phyloP scores from a whole-genome alignment of 1,140 invertebrate species.

The Drosophila miranda region DNA sequence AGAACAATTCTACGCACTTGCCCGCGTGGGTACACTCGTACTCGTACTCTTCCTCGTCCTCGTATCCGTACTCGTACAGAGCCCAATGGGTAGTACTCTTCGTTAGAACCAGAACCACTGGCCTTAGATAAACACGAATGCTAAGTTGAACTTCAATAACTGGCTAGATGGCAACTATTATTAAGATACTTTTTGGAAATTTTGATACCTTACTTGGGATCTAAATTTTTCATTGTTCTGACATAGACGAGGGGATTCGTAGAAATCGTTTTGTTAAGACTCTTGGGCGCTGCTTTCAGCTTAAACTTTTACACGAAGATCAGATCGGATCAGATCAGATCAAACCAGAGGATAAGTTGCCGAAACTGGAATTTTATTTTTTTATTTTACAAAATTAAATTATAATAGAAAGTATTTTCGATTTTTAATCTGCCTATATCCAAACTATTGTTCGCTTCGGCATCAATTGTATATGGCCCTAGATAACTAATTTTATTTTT shows the following conservation, averaged over 20 bases:
- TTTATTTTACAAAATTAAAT: slow-evolving; percentile 39
- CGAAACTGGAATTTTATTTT: slow-evolving; percentile 38
- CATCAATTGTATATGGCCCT: slow-evolving; percentile 60
- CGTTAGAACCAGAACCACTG: slow-evolving; percentile 7
- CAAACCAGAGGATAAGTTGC: slow-evolving; percentile 26
- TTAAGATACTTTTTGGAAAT: slow-evolving; percentile 19
- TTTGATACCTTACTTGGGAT: slow-evolving; percentile 11
- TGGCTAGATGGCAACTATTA: slow-evolving; percentile 56
- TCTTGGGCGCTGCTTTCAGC: slow-evolving; percentile 42
- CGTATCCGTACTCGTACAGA: slow-evolving; percentile 1
- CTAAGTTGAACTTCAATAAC: slow-evolving; percentile 47
- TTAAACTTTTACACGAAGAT: slow-evolving; percentile 2
- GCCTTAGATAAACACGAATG: slow-evolving; percentile 21
- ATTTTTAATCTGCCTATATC: slow-evolving; percentile 20
- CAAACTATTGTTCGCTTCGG: slow-evolving; percentile 58
- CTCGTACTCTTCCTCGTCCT: no score
- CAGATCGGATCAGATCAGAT: slow-evolving; percentile 27
- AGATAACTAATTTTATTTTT: slow-evolving; percentile 45
- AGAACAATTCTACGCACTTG: slow-evolving; percentile 19
- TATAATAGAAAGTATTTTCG: slow-evolving; percentile 26
- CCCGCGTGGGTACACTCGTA: neutral
- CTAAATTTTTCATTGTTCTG: slow-evolving; percentile 15
- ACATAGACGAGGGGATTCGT: neutral
- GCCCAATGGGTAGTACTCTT: slow-evolving; percentile 5
- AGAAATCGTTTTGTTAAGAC: slow-evolving; percentile 45